Conservation (phyloP, 2,797 vertebrate species). For the Oreochromis mossambicus region DNA sequence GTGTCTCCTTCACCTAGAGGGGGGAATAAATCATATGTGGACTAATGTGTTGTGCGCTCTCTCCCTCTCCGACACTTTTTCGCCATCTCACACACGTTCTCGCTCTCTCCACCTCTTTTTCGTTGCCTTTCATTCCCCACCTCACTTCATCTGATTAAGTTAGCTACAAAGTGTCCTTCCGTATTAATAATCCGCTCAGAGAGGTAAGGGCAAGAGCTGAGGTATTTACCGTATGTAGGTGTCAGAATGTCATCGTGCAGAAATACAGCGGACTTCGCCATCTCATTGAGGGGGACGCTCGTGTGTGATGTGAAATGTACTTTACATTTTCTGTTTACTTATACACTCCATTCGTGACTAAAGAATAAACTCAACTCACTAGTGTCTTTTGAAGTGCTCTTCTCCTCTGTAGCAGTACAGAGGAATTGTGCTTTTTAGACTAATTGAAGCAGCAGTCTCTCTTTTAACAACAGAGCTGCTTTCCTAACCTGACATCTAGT, state of each 20-base stretch:
- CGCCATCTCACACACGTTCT: not conserved
- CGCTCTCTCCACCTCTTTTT: not conserved
- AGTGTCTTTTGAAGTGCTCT: not conserved
- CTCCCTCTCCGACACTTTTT: conserved; percentile 6
- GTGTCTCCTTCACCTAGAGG: conserved; percentile 69
- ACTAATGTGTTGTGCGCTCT: conserved; percentile 60
- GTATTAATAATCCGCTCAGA: conserved; percentile 48
- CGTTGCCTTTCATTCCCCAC: conserved; percentile 17
- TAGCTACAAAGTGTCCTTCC: conserved; percentile 54
- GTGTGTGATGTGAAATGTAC: not conserved
- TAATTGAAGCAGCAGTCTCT: not conserved
- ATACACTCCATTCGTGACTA: not conserved
- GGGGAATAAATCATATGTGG: conserved; percentile 75
- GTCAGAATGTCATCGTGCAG: conserved; percentile 15
- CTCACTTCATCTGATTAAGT: conserved; percentile 65
- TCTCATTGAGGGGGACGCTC: not conserved
- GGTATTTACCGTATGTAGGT: conserved; percentile 18
- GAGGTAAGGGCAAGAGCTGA: conserved; percentile 17
- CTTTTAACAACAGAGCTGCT: not conserved
- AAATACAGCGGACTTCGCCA: not conserved
- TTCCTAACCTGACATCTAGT: not conserved
- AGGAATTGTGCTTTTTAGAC: not conserved
- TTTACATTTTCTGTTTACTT: not conserved
- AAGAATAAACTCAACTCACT: not conserved
- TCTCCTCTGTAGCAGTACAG: not conserved